Conservation (phyloP, 2,888 invertebrate genomes). For the Noctua janthe region DNA sequence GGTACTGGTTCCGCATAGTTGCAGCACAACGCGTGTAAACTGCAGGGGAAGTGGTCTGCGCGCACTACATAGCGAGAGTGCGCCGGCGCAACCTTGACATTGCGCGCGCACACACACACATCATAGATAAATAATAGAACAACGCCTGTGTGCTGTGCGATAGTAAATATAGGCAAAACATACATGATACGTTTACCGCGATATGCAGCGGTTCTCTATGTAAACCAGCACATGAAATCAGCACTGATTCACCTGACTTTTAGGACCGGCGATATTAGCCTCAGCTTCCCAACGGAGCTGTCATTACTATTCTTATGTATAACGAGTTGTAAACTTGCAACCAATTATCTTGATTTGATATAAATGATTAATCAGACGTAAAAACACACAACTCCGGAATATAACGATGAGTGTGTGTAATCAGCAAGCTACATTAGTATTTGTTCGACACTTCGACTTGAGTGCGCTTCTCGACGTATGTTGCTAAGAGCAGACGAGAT, state of each 20-base stretch:
- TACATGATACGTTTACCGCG: background rate
- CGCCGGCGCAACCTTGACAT: conserved; percentile 63
- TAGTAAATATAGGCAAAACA: conserved; percentile 12
- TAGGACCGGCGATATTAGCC: background rate
- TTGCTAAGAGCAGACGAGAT: background rate
- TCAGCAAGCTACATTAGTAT: background rate
- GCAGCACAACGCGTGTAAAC: background rate
- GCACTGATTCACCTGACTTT: conserved; percentile 1
- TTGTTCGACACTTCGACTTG: background rate
- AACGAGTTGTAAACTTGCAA: background rate
- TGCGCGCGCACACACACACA: conserved; percentile 42
- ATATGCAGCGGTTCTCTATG: conserved; percentile 10
- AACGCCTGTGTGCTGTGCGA: conserved; percentile 24
- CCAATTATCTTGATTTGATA: background rate
- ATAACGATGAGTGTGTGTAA: background rate
- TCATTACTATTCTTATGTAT: background rate
- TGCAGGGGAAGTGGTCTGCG: conserved; percentile 1
- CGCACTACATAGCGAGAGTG: conserved; percentile 31
- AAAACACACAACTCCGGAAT: background rate
- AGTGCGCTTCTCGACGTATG: background rate
- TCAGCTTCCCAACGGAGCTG: background rate
- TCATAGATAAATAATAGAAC: conserved; percentile 45
- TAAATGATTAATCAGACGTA: background rate
- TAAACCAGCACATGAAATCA: conserved; percentile 16
- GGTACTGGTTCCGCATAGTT: conserved; percentile 15